Conservation (phyloP, 1,140 invertebrate genomes). For the Brachionus asplanchnoidis region DNA sequence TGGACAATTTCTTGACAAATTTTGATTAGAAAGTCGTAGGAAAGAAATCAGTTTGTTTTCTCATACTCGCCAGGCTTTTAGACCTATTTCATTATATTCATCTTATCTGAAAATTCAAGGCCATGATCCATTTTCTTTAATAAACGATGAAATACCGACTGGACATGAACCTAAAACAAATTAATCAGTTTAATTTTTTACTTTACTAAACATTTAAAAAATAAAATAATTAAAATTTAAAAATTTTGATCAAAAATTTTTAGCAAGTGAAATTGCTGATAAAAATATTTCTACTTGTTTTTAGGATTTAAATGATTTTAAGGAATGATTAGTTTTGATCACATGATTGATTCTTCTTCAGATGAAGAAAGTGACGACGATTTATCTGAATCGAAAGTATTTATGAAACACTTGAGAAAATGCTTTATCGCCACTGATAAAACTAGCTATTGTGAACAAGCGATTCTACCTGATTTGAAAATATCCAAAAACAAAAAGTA, state of each 20-base stretch:
- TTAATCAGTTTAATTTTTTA: neutral
- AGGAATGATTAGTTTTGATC: conserved; percentile 19
- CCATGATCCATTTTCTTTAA: conserved; percentile 30
- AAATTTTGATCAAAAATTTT: too few relatives aligned
- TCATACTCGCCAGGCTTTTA: too few relatives aligned
- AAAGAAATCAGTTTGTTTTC: too few relatives aligned
- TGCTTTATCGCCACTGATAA: conserved; percentile 31
- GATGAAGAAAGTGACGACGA: neutral
- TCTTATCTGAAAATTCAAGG: neutral
- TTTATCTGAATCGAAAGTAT: neutral
- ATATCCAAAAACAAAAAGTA: neutral
- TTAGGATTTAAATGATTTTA: neutral
- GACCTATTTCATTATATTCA: too few relatives aligned
- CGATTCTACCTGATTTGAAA: conserved; percentile 2
- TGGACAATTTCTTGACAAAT: too few relatives aligned
- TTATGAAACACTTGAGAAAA: conserved; percentile 28
- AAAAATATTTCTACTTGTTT: neutral
- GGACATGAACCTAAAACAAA: neutral
- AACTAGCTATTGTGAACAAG: conserved; percentile 25
- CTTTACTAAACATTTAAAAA: neutral
- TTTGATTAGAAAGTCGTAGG: too few relatives aligned
- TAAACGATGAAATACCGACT: neutral
- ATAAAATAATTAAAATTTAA: neutral
- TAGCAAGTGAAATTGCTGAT: neutral
- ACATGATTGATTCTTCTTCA: neutral